Percentiles rank a stretch among this genome's conserved stretches.
Conservation (phyloP, 1,140 invertebrate species). For the Drosophila bipectinata region DNA sequence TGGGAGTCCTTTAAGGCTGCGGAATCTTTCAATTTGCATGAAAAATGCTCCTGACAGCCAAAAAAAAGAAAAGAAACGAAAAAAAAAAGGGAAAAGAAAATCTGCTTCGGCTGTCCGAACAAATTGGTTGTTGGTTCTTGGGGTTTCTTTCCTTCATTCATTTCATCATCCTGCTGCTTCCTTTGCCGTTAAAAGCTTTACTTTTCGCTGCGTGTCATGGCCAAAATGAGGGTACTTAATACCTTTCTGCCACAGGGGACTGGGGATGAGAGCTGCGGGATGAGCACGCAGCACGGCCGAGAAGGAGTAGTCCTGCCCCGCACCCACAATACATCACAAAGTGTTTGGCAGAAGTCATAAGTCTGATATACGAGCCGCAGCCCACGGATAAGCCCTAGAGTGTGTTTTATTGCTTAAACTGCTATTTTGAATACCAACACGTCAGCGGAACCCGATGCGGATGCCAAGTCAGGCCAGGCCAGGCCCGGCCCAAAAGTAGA, state of each 20-base stretch:
- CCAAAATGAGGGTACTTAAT: conserved; percentile 82
- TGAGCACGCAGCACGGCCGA: background rate
- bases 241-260: conserved; percentile 48
- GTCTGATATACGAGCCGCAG: conserved; percentile 73
- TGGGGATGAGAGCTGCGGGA: background rate
- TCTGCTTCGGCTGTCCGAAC: conserved; percentile 45
- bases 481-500: conserved; percentile 10
- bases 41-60: conserved; percentile 59
- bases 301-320: background rate
- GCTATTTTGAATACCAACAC: conserved; percentile 81
- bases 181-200: conserved; percentile 69
- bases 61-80: conserved; percentile 8
- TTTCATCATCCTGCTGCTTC: conserved; percentile 31
- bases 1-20: conserved; percentile 48
- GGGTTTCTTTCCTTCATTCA: conserved; percentile 36
- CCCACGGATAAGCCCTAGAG: conserved; percentile 56
- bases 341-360: conserved; percentile 66
- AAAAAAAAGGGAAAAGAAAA: background rate
- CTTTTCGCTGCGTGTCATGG: conserved; percentile 70
- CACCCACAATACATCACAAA: conserved; percentile 26
- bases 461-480: conserved; percentile 4
- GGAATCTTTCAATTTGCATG: conserved; percentile 66
- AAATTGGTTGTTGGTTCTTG: conserved; percentile 71
- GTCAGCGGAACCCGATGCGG: conserved; percentile 49
- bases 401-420: conserved; percentile 73